Percentiles rank a stretch among this genome's conserved stretches.
Evolutionary conservation across 2,888 invertebrate genomes (phyloP).

Genomic region (Ferrisia virgata): DNA sequence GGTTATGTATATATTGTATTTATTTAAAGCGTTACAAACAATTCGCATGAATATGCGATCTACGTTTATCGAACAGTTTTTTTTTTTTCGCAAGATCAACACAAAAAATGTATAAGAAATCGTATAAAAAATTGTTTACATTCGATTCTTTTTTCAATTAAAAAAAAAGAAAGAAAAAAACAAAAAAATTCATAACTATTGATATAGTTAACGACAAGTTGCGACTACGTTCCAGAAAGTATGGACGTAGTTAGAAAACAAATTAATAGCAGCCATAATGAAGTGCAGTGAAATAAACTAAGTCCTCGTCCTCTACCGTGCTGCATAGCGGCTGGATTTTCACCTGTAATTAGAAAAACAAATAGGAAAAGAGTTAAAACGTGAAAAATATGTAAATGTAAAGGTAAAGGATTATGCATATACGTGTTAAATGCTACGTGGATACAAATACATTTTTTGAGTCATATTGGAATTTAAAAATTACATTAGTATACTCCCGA

Average conservation of each 20-base stretch:
- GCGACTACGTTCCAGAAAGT: slow-evolving; percentile 41
- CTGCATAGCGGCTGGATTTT: slow-evolving; percentile 80
- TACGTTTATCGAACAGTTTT: background rate
- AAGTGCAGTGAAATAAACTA: slow-evolving; percentile 51
- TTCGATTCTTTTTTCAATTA: background rate
- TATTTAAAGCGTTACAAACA: slow-evolving; percentile 3
- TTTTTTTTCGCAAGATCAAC: background rate
- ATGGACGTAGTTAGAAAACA: slow-evolving; percentile 35
- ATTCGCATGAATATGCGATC: background rate
- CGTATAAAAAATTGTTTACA: background rate
- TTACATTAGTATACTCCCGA: too few relatives aligned
- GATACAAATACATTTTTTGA: too few relatives aligned
- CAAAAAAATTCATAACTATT: background rate
- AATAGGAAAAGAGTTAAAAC: background rate
- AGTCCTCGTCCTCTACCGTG: slow-evolving; percentile 56
- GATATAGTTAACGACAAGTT: background rate
- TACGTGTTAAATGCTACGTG: background rate
- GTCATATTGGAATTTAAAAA: too few relatives aligned
- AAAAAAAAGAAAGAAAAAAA: background rate
- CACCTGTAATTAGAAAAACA: slow-evolving; percentile 61
- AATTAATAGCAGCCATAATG: slow-evolving; percentile 50
- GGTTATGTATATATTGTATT: too few relatives aligned
- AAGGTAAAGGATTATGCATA: background rate
- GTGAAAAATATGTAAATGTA: background rate
- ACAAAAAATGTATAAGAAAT: background rate